Conservation (phyloP, 2,888 invertebrate genomes). For the Diploptera punctata region DNA sequence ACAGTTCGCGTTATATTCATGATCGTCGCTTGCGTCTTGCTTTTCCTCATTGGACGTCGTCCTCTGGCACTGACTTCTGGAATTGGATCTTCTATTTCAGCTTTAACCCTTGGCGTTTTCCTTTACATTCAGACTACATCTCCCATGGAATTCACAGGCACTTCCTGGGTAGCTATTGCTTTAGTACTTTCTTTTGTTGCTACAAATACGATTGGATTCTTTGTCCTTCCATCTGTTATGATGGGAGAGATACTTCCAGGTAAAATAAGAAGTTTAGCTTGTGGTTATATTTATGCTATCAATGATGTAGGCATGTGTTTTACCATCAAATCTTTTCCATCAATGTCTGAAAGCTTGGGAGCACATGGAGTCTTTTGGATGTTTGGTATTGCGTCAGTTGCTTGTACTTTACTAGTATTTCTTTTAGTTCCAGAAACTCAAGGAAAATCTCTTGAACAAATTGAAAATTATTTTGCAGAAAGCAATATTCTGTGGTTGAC, state of each 20-base stretch:
- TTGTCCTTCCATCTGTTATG: slow-evolving; percentile 77
- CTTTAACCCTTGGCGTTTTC: slow-evolving; percentile 64
- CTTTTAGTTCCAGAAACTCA: slow-evolving; percentile 77
- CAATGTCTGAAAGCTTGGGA: slow-evolving; percentile 55
- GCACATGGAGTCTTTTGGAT: slow-evolving; percentile 72
- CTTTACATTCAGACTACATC: slow-evolving; percentile 53
- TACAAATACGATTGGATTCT: slow-evolving; percentile 74
- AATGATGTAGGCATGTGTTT: slow-evolving; percentile 73
- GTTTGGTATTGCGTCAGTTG: slow-evolving; percentile 68
- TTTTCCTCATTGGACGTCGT: slow-evolving; percentile 69
- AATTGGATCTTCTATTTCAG: slow-evolving; percentile 68
- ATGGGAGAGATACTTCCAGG: slow-evolving; percentile 77
- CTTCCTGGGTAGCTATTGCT: slow-evolving; percentile 55
- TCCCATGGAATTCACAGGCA: slow-evolving; percentile 37
- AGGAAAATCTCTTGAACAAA: slow-evolving; percentile 71
- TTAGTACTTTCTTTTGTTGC: slow-evolving; percentile 73
- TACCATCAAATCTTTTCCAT: slow-evolving; percentile 73
- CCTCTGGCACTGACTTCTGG: slow-evolving; percentile 71
- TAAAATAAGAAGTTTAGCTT: slow-evolving; percentile 72
- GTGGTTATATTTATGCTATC: slow-evolving; percentile 74
- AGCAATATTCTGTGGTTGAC: slow-evolving; percentile 56
- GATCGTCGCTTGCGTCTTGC: slow-evolving; percentile 67
- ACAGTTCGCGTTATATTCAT: slow-evolving; percentile 69
- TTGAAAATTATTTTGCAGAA: slow-evolving; percentile 79
- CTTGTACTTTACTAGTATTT: slow-evolving; percentile 70